These are phyloP conservation scores for Actenoides hombroni DNA, from an alignment of 2,113 vertebrate genomes.

Conservation along the genomic window DNA sequence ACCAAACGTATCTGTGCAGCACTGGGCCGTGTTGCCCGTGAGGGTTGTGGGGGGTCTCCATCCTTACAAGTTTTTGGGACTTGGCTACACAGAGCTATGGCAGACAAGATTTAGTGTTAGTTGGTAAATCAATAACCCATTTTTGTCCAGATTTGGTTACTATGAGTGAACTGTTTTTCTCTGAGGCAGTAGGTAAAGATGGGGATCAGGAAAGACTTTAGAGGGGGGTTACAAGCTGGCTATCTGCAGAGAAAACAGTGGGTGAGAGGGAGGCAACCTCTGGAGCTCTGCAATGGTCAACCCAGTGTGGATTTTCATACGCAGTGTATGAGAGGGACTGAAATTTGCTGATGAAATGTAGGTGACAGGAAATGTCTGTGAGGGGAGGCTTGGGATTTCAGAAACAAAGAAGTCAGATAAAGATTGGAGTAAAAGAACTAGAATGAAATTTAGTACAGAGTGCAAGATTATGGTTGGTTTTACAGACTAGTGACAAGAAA, in stretches of 20 bases:
- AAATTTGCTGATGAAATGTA: background rate
- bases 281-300: background rate
- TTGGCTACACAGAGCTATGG: background rate
- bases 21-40: background rate
- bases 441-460: background rate
- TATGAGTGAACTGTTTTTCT: background rate
- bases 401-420: background rate
- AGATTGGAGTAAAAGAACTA: background rate
- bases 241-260: accelerated
- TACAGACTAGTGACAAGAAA: background rate
- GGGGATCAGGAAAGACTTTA: background rate
- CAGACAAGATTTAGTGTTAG: background rate
- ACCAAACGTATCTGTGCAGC: background rate
- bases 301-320: background rate
- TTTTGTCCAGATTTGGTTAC: background rate
- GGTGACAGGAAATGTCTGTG: background rate
- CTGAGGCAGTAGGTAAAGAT: background rate
- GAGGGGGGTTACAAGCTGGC: background rate
- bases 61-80: background rate
- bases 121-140: background rate
- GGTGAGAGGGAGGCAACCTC: background rate
- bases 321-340: background rate
- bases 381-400: background rate
- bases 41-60: background rate
- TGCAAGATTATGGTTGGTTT: background rate